Evolutionary conservation across 2,797 vertebrate genomes (phyloP).

Genomic region (Fistularia commersonii): DNA sequence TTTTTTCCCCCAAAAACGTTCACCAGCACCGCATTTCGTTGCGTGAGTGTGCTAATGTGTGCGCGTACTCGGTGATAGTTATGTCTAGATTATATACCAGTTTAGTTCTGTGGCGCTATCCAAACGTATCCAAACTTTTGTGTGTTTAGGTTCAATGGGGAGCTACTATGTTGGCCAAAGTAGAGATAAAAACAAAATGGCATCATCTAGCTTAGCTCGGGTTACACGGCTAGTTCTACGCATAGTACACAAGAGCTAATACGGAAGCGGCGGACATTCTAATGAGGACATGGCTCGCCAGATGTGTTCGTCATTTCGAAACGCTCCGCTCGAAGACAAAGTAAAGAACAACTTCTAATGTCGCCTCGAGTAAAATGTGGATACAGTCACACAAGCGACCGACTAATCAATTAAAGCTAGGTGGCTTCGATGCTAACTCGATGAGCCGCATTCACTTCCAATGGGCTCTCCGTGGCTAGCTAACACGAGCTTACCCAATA

Average conservation of each 20-base stretch:
- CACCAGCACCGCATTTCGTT: no score
- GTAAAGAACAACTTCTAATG: not conserved
- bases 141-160: not conserved
- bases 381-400: conserved; percentile 8
- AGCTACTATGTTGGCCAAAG: conserved; percentile 45
- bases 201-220: conserved; percentile 54
- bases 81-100: no score
- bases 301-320: no score
- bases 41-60: no score
- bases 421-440: conserved; percentile 29
- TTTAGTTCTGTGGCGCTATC: no score
- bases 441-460: conserved; percentile 1
- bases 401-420: not conserved
- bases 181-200: conserved; percentile 77
- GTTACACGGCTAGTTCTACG: conserved; percentile 32
- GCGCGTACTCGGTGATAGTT: no score
- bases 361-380: not conserved
- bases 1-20: not conserved
- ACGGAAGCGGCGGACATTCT: no score
- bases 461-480: conserved; percentile 8
- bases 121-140: no score
- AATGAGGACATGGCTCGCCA: no score
- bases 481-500: conserved; percentile 17
- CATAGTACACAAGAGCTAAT: conserved; percentile 11
- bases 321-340: no score